A percentile compares a stretch with the other conserved stretches of the same genome.
These are phyloP conservation scores for Gasterosteus aculeatus DNA, from an alignment of 2,113 vertebrate genomes.

Conservation along the genomic window DNA sequence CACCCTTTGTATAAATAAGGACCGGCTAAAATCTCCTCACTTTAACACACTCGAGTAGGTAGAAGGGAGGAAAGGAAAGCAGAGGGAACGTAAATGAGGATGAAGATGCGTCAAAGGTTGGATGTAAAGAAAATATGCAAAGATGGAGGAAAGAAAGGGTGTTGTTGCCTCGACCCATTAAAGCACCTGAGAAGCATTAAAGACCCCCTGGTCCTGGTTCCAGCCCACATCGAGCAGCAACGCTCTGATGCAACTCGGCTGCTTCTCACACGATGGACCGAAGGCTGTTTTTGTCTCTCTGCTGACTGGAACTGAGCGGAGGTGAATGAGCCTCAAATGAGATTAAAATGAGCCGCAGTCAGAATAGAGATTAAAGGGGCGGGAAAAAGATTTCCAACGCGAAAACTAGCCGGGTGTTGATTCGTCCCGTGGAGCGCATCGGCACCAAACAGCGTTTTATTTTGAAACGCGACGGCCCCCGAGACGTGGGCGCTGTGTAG, in stretches of 20 bases:
- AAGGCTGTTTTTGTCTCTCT: not conserved
- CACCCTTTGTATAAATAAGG: slow-evolving; percentile 1
- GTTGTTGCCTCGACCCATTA: not conserved
- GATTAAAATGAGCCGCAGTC: slow-evolving; percentile 17
- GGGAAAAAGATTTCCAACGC: not conserved
- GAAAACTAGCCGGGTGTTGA: not conserved
- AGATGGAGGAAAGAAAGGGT: not conserved
- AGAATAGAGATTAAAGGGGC: slow-evolving; percentile 13
- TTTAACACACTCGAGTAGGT: not conserved
- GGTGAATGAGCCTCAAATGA: slow-evolving; percentile 8
- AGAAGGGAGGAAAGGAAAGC: not conserved
- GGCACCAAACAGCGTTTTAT: slow-evolving; percentile 27
- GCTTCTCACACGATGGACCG: not conserved
- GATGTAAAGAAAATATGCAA: not conserved
- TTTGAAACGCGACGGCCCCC: not conserved
- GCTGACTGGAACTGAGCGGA: not conserved
- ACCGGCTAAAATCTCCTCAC: not conserved
- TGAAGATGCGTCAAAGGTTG: not conserved
- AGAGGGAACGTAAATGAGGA: not conserved
- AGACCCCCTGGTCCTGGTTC: not conserved
- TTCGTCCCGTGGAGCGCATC: slow-evolving; percentile 1
- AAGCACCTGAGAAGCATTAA: not conserved
- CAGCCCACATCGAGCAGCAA: not conserved
- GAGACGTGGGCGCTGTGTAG: slow-evolving; percentile 10
- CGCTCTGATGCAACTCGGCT: not conserved